Evolutionary conservation across 2,888 invertebrate genomes (phyloP), one percentile per base, ranked within the genome.

Genomic region (Stomorhina lunata): DNA sequence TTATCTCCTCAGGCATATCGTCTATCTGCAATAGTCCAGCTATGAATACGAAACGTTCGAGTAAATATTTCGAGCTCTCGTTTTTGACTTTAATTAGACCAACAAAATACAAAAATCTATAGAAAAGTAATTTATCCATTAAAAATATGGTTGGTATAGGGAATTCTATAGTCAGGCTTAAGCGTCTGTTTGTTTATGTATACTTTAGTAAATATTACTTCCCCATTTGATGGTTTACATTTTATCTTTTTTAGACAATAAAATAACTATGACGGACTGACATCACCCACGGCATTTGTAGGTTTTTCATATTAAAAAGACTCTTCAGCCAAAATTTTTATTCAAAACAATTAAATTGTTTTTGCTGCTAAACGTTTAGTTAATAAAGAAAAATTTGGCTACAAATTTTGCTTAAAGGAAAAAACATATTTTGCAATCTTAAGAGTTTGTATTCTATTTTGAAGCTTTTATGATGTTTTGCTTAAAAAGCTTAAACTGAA

Each of bases 1-100:
- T 90, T 4, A 86, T 89, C 4, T 90, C 90, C 4, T 90, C 90
- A n/a, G 90, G 90, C 71, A 89, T 90, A 89, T 90, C 90, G 43
- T 90, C 90, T 9, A 83, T 90, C 66, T 89, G 88, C 83, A 87
- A 89, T 48, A 90, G 90, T 78, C 88, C 88, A 22, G 88, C 89
- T 0, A 85, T 87, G 65, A 87, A 89, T 65, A 85, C 85, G 72
- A 87, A 88, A 59, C 86, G 89, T 27, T 66, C 87, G 20, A 89
- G 88, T 84, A 88, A 88, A 77, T 90, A 90, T 69, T 88, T 89
- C 1, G 90, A 89, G 75, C 88, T n/a, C n/a, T n/a, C n/a, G n/a
- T n/a, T n/a, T n/a, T n/a, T n/a, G n/a, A n/a, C n/a, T n/a, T n/a
- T n/a, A n/a, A n/a, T n/a, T n/a, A n/a, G n/a, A n/a, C n/a, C n/a